phyloP scores from a whole-genome alignment of 1,140 invertebrate species.

The Solenopsis fugax region DNA sequence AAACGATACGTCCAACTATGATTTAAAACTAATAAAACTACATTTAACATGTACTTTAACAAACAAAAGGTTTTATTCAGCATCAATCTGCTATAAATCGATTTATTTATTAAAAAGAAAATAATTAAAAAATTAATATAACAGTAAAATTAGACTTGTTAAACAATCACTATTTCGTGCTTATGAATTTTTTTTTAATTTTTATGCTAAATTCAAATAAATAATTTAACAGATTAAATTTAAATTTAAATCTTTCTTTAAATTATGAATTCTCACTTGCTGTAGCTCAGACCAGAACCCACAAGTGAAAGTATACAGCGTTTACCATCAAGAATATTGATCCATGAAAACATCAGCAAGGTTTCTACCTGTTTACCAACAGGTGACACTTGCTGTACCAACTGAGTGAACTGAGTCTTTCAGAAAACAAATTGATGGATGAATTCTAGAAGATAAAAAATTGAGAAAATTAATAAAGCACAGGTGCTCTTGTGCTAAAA shows the following conservation, averaged over 20 bases:
- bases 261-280: not conserved
- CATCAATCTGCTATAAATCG: not conserved
- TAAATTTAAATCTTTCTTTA: not conserved
- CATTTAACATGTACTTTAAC: not conserved
- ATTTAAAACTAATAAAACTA: conserved; percentile 21
- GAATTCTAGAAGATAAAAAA: not conserved
- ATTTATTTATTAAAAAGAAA: not conserved
- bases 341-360: conserved; percentile 2
- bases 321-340: conserved; percentile 68
- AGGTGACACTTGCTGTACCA: conserved; percentile 62
- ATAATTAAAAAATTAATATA: not conserved
- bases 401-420: not conserved
- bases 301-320: conserved; percentile 18
- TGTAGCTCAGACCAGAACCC: conserved; percentile 59
- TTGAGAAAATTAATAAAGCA: not conserved
- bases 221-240: conserved; percentile 9
- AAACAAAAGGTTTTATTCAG: not conserved
- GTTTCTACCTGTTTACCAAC: conserved; percentile 27
- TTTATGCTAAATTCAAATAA: not conserved
- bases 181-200: too few species aligned
- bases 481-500: not conserved
- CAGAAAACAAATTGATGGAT: not conserved
- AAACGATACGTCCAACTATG: not conserved
- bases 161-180: not conserved
- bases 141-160: not conserved